These are phyloP conservation scores for Pandemis heparana DNA, from an alignment of 2,888 invertebrate genomes.

Conservation along the genomic window DNA sequence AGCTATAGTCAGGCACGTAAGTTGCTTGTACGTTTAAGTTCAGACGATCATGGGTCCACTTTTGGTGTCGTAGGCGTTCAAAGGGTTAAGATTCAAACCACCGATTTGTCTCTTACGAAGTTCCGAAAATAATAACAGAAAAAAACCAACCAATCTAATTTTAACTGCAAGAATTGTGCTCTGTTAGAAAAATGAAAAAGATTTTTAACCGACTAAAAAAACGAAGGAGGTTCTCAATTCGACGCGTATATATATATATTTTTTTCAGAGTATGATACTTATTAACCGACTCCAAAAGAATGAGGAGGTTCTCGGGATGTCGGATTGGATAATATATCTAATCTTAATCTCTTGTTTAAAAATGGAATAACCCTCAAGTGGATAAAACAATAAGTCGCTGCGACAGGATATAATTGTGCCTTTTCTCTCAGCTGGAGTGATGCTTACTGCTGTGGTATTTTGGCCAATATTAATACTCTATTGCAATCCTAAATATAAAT, in stretches of 20 bases:
- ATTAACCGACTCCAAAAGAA: no score
- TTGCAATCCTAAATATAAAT: background rate
- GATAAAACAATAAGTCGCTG: background rate
- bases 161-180: background rate
- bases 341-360: background rate
- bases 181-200: background rate
- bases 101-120: background rate
- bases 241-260: no score
- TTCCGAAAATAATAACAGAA: background rate
- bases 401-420: background rate
- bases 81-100: background rate
- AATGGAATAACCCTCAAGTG: background rate
- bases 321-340: background rate
- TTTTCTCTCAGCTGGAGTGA: background rate
- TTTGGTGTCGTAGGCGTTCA: background rate
- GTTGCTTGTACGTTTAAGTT: background rate
- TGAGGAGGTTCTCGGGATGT: no score
- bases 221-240: no score
- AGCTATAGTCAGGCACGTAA: background rate
- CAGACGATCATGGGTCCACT: background rate
- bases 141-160: background rate
- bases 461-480: constrained; percentile 1
- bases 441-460: background rate
- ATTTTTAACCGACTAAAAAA: background rate
- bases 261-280: background rate